Evolutionary conservation across 2,113 vertebrate species (phyloP), one percentile per base, ranked within the genome.

Genomic region (Carassius gibelio): DNA sequence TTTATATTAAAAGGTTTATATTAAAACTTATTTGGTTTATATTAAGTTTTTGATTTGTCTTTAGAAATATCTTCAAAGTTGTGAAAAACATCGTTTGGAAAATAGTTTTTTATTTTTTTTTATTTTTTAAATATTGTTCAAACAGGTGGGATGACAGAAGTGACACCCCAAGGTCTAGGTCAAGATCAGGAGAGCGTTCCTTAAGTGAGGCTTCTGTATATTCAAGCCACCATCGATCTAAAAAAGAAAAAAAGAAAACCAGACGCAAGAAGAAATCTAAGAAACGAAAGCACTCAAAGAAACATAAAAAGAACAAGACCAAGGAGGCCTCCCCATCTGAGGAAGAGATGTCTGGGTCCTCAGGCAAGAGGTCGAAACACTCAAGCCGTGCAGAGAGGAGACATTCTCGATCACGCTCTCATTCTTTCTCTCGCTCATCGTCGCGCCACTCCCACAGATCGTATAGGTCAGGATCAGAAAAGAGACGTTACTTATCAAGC

Each of bases 181-280:
- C 96, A 0, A 95, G 95, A 95, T 99, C 98, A 19, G 94, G 91
- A 30, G 97, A 95, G 2, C 95, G 82, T 81, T 94, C 95, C 15
- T 96, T 96, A 71, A 95, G 95, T 85, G 89, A 88, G 1, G 96
- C 94, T 87, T 94, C 93, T 1, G 91, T 92, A 59, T 93, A 94
- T 55, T 96, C 95, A 13, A 94, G 95, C 82, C 93, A 89, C 74
- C 94, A 88, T 86, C 95, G 90, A 62, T 93, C 92, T 87, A 96
- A 91, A 77, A 98, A 96, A 75, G 96, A 96, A 66, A 97, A 97
- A 88, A 98, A 97, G 90, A 99, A 96, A 86, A 82, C 92, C 82
- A 99, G 98, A 71, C 96, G 92, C 81, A 99, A 97, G 92, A 99
- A 97, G 91, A 99, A 98, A 89, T 91, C 95, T 19, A 99, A 97